Percentiles rank a stretch among this genome's conserved stretches.
phyloP scores from a whole-genome alignment of 2,797 vertebrate species.

The Telmatherina bonti region DNA sequence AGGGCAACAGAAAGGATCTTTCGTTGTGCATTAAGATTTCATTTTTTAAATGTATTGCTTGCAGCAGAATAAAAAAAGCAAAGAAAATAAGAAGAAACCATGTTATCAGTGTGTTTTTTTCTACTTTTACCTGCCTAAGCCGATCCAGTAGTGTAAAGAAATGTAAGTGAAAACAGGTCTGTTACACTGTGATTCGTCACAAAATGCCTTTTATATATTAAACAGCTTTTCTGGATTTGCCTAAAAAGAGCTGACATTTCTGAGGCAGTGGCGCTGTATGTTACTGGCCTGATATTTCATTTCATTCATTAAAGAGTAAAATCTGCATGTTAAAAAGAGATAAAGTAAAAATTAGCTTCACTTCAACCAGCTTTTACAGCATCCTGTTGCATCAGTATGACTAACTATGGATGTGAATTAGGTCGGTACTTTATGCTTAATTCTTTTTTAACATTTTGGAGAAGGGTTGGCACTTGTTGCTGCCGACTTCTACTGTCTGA shows the following conservation, averaged over 20 bases:
- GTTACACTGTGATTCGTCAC: conserved; percentile 86
- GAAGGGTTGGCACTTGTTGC: too few relatives aligned
- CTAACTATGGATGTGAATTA: not conserved
- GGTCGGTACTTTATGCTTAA: not conserved
- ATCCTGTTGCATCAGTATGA: not conserved
- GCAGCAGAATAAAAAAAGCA: conserved; percentile 10
- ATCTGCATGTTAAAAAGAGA: not conserved
- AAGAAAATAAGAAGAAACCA: not conserved
- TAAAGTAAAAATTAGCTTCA: too few relatives aligned
- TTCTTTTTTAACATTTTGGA: not conserved
- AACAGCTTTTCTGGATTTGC: conserved; percentile 61
- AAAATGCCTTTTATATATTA: conserved; percentile 83
- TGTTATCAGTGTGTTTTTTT: conserved; percentile 17
- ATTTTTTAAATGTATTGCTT: conserved; percentile 13
- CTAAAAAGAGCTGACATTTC: too few relatives aligned
- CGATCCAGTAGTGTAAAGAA: conserved; percentile 65
- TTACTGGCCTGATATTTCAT: not conserved
- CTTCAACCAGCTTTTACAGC: too few relatives aligned
- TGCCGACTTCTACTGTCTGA: too few relatives aligned
- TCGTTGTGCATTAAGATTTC: not conserved
- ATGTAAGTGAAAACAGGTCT: conserved; percentile 80
- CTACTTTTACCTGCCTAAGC: conserved; percentile 31
- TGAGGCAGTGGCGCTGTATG: too few relatives aligned
- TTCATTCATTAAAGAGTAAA: not conserved
- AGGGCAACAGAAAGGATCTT: not conserved